Evolutionary conservation across 1,140 invertebrate genomes (phyloP).

Genomic region (Heliconius himera): DNA sequence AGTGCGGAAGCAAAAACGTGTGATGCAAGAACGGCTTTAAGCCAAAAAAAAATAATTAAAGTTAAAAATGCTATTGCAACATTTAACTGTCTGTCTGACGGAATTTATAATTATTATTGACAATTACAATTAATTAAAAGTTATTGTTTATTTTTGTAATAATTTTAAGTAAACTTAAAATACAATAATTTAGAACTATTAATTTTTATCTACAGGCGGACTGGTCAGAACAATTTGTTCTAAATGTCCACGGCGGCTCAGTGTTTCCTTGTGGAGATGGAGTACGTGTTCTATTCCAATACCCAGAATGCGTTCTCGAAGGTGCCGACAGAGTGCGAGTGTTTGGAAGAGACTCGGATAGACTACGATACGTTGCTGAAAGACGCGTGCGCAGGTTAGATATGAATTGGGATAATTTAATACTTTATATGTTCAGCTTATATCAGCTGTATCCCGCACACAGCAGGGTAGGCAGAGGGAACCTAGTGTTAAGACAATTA

Average conservation of each 20-base stretch:
- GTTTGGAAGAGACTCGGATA: slow-evolving; percentile 84
- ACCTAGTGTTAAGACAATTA: neutral
- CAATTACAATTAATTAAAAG: no score
- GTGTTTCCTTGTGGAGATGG: slow-evolving; percentile 90
- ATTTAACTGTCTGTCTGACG: no score
- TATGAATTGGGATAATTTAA: neutral
- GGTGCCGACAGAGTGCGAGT: slow-evolving; percentile 88
- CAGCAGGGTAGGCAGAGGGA: neutral
- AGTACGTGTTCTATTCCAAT: slow-evolving; percentile 89
- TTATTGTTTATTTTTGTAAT: no score
- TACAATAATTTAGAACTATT: no score
- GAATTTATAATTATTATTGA: no score
- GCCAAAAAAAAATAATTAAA: no score
- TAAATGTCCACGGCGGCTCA: slow-evolving; percentile 90
- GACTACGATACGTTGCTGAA: slow-evolving; percentile 85
- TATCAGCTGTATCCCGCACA: no score
- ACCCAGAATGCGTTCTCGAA: slow-evolving; percentile 89
- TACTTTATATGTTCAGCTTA: neutral
- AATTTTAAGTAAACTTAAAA: no score
- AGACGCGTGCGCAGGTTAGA: slow-evolving; percentile 79
- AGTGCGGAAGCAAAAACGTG: no score
- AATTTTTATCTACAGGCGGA: slow-evolving; percentile 83
- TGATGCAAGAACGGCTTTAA: no score
- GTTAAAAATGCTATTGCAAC: no score
- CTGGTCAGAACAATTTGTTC: slow-evolving; percentile 91